Evolutionary conservation across 2,113 vertebrate genomes (phyloP).

Genomic region (Machaerirhynchus nigripectus): DNA sequence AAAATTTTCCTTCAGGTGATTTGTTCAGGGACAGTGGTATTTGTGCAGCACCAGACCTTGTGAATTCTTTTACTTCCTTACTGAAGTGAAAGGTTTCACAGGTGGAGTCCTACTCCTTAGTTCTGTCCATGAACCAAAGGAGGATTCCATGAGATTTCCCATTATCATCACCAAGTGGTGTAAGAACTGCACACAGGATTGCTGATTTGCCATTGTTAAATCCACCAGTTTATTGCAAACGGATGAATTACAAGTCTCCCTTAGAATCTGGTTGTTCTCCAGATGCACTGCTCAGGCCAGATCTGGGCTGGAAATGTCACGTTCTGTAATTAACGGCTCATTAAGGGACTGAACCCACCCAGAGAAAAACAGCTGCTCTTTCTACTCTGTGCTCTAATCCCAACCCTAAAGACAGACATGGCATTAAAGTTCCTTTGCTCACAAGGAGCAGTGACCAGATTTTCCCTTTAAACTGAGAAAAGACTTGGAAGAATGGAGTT

Average conservation of each 20-base stretch:
- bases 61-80: not conserved
- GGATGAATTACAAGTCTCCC: not conserved
- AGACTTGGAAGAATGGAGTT: not conserved
- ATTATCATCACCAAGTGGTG: not conserved
- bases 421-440: not conserved
- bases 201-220: not conserved
- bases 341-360: not conserved
- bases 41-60: not conserved
- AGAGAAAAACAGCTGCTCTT: not conserved
- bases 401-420: not conserved
- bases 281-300: not conserved
- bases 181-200: not conserved
- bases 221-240: not conserved
- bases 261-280: not conserved
- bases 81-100: not conserved
- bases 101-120: not conserved
- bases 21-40: not conserved
- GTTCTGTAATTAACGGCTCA: not conserved
- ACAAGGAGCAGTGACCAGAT: not conserved
- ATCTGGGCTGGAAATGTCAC: not conserved
- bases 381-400: not conserved
- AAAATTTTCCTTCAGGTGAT: not conserved
- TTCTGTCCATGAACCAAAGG: not conserved
- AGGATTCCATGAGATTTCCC: not conserved
- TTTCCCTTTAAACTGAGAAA: not conserved